Conservation (phyloP, 2,113 vertebrate genomes). For the Vireo altiloquus region DNA sequence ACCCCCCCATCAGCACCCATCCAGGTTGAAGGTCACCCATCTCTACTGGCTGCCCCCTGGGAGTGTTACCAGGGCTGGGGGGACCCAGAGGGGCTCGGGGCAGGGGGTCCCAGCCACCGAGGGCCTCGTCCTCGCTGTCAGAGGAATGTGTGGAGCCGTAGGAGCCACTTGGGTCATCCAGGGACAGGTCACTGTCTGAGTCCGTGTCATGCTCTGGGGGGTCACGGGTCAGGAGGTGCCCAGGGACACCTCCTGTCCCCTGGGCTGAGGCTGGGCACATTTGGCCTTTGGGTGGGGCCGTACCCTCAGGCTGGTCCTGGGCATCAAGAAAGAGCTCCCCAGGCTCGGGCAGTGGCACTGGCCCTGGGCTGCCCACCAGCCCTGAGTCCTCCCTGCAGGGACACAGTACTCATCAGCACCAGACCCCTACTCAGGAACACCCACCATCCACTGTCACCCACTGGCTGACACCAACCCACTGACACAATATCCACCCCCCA, state of each 20-base stretch:
- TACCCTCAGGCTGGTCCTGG: conserved; percentile 78
- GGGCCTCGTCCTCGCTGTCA: conserved; percentile 85
- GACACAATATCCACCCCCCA: background rate
- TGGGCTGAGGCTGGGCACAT: rapidly evolving
- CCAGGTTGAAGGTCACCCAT: background rate
- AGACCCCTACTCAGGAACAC: rapidly evolving
- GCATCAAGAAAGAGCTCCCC: conserved; percentile 74
- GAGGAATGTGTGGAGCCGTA: conserved; percentile 90
- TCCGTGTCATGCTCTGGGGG: conserved; percentile 83
- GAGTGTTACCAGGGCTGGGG: conserved; percentile 36
- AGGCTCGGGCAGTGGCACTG: conserved; percentile 77
- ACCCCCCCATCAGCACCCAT: background rate
- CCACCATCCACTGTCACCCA: too few relatives aligned
- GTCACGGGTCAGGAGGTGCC: background rate
- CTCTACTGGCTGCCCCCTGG: background rate
- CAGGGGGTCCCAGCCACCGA: conserved; percentile 83
- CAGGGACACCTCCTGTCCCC: background rate
- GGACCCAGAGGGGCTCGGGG: conserved; percentile 64
- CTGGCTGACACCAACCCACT: background rate
- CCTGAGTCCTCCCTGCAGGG: conserved; percentile 81
- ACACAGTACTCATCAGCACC: background rate
- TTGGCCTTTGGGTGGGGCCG: background rate
- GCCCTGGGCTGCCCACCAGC: conserved; percentile 78
- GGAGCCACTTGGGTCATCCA: conserved; percentile 89
- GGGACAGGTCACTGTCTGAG: conserved; percentile 90